These are phyloP conservation scores for Atethmia centrago DNA, from an alignment of 2,888 invertebrate genomes.

Conservation along the genomic window DNA sequence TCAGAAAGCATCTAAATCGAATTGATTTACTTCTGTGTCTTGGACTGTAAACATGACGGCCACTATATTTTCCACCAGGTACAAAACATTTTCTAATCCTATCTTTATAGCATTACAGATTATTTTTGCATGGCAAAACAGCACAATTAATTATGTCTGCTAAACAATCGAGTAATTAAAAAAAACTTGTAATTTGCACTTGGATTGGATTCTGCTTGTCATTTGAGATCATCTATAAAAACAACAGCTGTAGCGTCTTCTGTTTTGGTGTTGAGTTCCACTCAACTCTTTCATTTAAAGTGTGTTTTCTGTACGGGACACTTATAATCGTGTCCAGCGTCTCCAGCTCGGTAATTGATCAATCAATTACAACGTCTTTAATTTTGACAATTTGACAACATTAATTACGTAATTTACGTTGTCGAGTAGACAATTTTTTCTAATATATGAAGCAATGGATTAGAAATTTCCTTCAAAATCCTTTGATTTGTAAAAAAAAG, in stretches of 20 bases:
- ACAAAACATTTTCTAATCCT: slow-evolving; percentile 4
- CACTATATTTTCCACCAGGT: background rate
- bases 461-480: no score
- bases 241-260: background rate
- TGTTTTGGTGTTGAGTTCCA: background rate
- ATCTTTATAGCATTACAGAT: background rate
- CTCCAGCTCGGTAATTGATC: no score
- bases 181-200: slow-evolving; percentile 48
- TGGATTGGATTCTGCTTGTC: slow-evolving; percentile 27
- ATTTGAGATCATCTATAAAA: slow-evolving; percentile 15
- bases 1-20: background rate
- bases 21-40: slow-evolving; percentile 53
- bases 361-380: no score
- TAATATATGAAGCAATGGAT: no score
- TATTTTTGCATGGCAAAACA: slow-evolving; percentile 30
- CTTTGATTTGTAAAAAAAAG: no score
- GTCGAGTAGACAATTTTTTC: no score
- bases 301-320: background rate
- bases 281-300: background rate
- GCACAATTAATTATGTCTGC: slow-evolving; percentile 39
- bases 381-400: no score
- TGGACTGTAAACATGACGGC: slow-evolving; percentile 28
- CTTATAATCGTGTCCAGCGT: background rate
- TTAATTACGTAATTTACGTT: no score
- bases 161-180: slow-evolving; percentile 53